These are phyloP conservation scores for Drosophila hamatofila DNA, from an alignment of 2,888 invertebrate species.

Conservation along the genomic window DNA sequence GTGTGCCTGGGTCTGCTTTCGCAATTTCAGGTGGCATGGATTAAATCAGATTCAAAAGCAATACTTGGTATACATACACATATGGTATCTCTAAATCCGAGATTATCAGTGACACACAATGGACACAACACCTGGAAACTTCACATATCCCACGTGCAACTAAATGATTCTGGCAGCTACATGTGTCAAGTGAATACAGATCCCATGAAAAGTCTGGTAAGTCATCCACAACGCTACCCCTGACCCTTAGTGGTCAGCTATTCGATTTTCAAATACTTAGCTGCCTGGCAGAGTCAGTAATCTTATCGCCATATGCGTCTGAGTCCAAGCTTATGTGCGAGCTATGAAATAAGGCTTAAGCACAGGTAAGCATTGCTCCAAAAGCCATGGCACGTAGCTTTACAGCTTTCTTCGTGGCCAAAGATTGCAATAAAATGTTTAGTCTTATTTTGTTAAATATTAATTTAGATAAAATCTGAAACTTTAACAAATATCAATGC, in stretches of 20 bases:
- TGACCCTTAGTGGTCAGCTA: slow-evolving; percentile 3
- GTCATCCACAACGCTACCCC: slow-evolving; percentile 21
- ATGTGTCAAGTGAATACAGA: slow-evolving; percentile 98
- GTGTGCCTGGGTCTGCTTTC: slow-evolving; percentile 50
- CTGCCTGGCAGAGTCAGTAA: slow-evolving; percentile 45
- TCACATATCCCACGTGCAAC: slow-evolving; percentile 95
- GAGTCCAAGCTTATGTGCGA: slow-evolving; percentile 47
- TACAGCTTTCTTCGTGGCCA: background rate
- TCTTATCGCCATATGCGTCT: slow-evolving; percentile 60
- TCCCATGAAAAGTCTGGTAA: slow-evolving; percentile 95
- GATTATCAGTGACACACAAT: slow-evolving; percentile 95
- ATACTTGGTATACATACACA: slow-evolving; percentile 95
- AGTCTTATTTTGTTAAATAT: background rate
- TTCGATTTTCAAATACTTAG: slow-evolving; percentile 37
- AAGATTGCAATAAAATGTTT: background rate
- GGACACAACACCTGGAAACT: slow-evolving; percentile 97
- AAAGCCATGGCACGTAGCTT: slow-evolving; percentile 1
- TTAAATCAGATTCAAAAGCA: slow-evolving; percentile 95
- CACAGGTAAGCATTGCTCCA: slow-evolving; percentile 18
- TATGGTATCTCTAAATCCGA: slow-evolving; percentile 94
- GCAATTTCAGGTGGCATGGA: slow-evolving; percentile 93
- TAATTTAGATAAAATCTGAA: background rate
- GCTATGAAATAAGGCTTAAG: slow-evolving; percentile 25
- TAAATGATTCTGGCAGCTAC: slow-evolving; percentile 96
- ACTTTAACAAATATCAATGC: background rate